Evolutionary conservation across 1,140 invertebrate genomes (phyloP), one percentile per base, ranked within the genome.

Genomic region (Pogonomyrmex barbatus): DNA sequence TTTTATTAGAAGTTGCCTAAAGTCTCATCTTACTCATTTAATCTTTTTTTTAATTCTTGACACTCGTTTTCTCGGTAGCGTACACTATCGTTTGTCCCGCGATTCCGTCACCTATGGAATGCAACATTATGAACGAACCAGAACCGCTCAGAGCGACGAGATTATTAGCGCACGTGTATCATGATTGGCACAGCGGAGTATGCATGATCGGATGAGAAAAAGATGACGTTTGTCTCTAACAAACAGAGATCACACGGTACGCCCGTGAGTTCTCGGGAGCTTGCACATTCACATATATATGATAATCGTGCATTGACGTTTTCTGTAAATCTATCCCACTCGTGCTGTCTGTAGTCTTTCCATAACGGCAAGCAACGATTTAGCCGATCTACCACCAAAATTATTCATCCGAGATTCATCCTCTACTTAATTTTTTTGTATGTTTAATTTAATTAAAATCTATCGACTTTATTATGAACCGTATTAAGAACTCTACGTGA

Each of bases 211-310:
- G 39, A 8, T 82, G 67, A 82, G 2, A 82, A 24, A 24, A 73
- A 30, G 42, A 30, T 30, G 33, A 30, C 39, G 52, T 60, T 56
- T 71, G 39, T 12, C 30, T 47, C 68, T 82, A 82, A 36, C 24
- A 73, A 50, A 52, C 65, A n/a, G 78, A 71, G 52, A 82, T 82
- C 67, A 33, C 67, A 58, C 52, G 47, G 67, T 68, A 60, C 78
- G 79, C 76, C 82, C 89, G 82, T 89, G 91, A 86, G 56, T 88
- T 89, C 39, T 85, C 65, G 60, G 83, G 24, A 78, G 87, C 54
- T 82, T 82, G 54, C 68, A 83, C 90, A 91, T 91, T 91, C 88
- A 92, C 91, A 92, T 92, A 54, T 92, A 54, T 89, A 85, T 83
- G 67, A 71, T 77, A 85, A 86, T 90, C 92, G 91, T 93, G 92